Percentiles rank a stretch among this genome's conserved stretches.
Conservation (phyloP, 2,888 invertebrate species). For the Orchestes rusci region DNA sequence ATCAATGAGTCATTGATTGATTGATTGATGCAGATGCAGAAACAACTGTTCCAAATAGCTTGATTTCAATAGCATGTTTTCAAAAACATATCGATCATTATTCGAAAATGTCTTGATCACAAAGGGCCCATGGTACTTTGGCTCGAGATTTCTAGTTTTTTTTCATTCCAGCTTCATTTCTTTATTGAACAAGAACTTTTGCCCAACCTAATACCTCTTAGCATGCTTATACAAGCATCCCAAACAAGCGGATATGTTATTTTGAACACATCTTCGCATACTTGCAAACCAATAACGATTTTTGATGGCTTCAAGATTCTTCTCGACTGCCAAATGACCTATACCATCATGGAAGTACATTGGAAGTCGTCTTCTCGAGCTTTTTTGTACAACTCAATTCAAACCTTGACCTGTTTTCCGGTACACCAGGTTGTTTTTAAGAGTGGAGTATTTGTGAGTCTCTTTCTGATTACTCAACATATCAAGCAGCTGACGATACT, state of each 20-base stretch:
- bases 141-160: too few species aligned
- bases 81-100: too few species aligned
- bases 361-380: slow-evolving; percentile 4
- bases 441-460: slow-evolving; percentile 16
- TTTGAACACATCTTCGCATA: slow-evolving; percentile 28
- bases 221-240: background rate
- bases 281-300: slow-evolving; percentile 28
- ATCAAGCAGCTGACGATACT: background rate
- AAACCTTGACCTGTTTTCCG: slow-evolving; percentile 11
- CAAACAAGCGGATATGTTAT: slow-evolving; percentile 13
- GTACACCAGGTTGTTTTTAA: slow-evolving; percentile 24
- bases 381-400: slow-evolving; percentile 22
- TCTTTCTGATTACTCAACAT: slow-evolving; percentile 2
- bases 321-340: slow-evolving; percentile 32
- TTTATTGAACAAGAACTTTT: too few species aligned
- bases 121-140: too few species aligned
- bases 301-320: slow-evolving; percentile 27
- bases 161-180: too few species aligned
- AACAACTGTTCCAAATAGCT: too few species aligned
- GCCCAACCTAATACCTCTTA: too few species aligned
- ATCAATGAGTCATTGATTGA: too few species aligned
- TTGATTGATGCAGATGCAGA: too few species aligned
- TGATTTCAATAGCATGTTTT: too few species aligned
- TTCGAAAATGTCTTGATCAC: too few species aligned
- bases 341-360: slow-evolving; percentile 27